Evolutionary conservation across 2,113 vertebrate species (phyloP), one percentile per base, ranked within the genome.

Genomic region (Ardeotis arabs): DNA sequence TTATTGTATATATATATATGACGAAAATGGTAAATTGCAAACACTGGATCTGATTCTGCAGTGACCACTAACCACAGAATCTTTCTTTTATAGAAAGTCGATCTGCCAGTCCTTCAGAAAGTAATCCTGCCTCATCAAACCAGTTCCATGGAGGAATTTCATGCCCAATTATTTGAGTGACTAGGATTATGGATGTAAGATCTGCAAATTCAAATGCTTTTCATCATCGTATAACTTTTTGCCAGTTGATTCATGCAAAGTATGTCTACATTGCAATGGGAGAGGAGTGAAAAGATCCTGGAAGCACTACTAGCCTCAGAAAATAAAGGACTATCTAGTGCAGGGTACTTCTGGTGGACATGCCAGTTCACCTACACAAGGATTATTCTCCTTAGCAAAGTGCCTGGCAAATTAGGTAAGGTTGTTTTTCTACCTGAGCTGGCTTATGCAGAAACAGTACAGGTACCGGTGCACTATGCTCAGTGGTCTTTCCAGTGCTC

Each of bases 111-210:
- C 66, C 64, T 88, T 73, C 67, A 69, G 58, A 84, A 76, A 88
- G 37, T 73, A 95, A 95, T 90, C 70, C 67, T 93, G 44, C 45
- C 79, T 88, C 95, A 90, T 96, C 82, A 93, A 79, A 75, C 11
- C 35, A 31, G 63, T 76, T 90, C 44, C 55, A 77, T 10, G 19
- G 45, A 89, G 53, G 66, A 89, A 94, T 87, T 95, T 94, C 8
- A 53, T 13, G 18, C 79, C 53, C 49, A 85, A 79, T 93, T 93
- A 79, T 58, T 90, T 87, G 62, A 95, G 91, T 89, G 19, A 84
- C 62, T 89, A 25, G 81, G 77, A 87, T 96, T 95, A 89, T 0
- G 1, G 49, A 60, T 35, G 18, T 39, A 93, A 91, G 49, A 64
- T 60, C 29, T 4, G 3, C 37, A 84, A 76, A 88, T 81, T 93